Base-by-base conservation (phyloP, 64 coral and sea anemone species). In the Porites lutea region DNA sequence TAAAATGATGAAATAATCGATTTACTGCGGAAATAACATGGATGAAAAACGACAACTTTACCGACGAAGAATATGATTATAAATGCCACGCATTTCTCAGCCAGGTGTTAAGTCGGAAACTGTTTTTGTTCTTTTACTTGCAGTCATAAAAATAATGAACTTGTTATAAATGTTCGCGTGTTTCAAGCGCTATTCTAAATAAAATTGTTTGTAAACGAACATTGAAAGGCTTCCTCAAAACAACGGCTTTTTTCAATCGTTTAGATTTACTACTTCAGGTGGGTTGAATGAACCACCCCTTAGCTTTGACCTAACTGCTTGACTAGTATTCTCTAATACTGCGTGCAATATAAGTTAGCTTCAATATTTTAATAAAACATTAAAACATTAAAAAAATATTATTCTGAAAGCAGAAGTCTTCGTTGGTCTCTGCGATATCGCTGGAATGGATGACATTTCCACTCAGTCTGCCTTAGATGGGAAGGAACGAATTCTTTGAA, bases 1-100 rank as follows among this genome's bases (percentile, higher is more conserved):
- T 68, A 84, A 69, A 84, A 84, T 84, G 80, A 83, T 13, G 62
- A 68, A 68, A 51, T 68, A 84, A 84, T 84, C 47, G 46, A 68
- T 84, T 84, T 84, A 18, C 47, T 47, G 8, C 63, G 81, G 79
- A 84, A 84, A 84, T 68, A 19, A 68, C 45, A 69, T 13, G 1
- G 59, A 68, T 68, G 37, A 46, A 4, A 5, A 48, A 22, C 19
- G 16, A 50, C 19, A 18, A 50, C 65, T 68, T n/a, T 60, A 8
- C 47, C 50, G 47, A 51, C 54, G 54, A 7, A 57, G 12, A 65
- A 60, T 68, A 84, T 62, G 69, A 21, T 7, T 61, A 84, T 66
- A 50, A 52, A 15, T 65, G 47, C 11, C 14, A 5, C 46, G 16
- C 61, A 49, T 84, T 84, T 44, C 22, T 19, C 52, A 69, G 20